A percentile compares a stretch with the other conserved stretches of the same genome.
phyloP scores from a whole-genome alignment of 2,797 vertebrate species.

The Enteromius treurensis region DNA sequence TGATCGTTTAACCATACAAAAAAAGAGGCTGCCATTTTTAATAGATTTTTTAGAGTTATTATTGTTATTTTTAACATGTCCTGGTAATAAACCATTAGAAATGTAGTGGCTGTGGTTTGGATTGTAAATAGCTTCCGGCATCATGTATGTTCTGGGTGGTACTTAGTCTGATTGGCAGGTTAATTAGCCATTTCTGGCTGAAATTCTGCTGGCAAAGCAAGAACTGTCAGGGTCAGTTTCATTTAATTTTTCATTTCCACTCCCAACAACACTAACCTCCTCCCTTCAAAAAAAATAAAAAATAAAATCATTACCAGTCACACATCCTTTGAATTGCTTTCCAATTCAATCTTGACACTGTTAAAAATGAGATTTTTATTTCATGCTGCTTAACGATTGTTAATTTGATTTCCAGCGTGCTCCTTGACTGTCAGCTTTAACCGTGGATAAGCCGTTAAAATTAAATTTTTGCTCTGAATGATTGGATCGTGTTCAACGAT shows the following conservation, averaged over 20 bases:
- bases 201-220: conserved; percentile 42
- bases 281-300: neutral
- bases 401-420: conserved; percentile 51
- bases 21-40: neutral
- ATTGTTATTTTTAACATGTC: neutral
- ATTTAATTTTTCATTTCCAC: conserved; percentile 48
- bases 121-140: conserved; percentile 23
- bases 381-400: conserved; percentile 46
- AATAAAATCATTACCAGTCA: conserved; percentile 39
- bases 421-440: conserved; percentile 34
- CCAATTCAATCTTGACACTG: conserved; percentile 40
- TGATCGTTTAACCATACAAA: neutral
- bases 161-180: conserved; percentile 67
- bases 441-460: conserved; percentile 27
- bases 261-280: conserved; percentile 20
- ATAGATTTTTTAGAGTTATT: neutral
- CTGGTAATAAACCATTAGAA: neutral
- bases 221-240: conserved; percentile 46
- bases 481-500: conserved; percentile 41
- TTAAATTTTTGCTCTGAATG: conserved; percentile 41
- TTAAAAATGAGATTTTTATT: conserved; percentile 44
- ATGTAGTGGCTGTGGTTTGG: neutral
- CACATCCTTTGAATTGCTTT: conserved; percentile 35
- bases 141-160: conserved; percentile 34
- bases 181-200: conserved; percentile 66